A percentile compares a stretch with the other conserved stretches of the same genome.
Evolutionary conservation across 2,797 vertebrate genomes (phyloP).

Genomic region (Megalops cyprinoides): DNA sequence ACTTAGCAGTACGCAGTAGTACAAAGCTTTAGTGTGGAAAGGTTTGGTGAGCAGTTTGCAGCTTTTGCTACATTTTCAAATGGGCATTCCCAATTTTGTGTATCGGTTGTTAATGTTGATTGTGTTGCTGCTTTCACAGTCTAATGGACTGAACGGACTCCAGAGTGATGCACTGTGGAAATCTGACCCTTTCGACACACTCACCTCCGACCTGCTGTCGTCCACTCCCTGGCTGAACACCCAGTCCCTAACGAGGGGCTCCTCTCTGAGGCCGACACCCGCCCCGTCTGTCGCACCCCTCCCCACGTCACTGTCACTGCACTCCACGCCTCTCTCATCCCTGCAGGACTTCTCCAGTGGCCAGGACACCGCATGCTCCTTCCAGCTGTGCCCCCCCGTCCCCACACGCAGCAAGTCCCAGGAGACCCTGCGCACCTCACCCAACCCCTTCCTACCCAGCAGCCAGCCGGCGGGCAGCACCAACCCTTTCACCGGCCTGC

Average conservation of each 20-base stretch:
- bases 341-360: constrained; percentile 55
- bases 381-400: constrained; percentile 71
- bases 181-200: constrained; percentile 79
- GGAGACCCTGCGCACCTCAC: constrained; percentile 72
- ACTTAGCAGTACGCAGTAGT: no score
- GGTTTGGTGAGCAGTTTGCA: no score
- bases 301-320: constrained; percentile 65
- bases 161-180: constrained; percentile 79
- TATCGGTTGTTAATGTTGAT: not conserved
- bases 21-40: no score
- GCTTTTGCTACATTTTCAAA: no score
- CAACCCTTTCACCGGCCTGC: constrained; percentile 78
- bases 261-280: constrained; percentile 54
- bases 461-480: constrained; percentile 62
- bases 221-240: constrained; percentile 71
- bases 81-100: no score
- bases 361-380: constrained; percentile 62
- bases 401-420: constrained; percentile 78
- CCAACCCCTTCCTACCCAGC: constrained; percentile 69
- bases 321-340: constrained; percentile 67
- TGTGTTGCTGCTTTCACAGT: constrained; percentile 54
- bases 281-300: constrained; percentile 62
- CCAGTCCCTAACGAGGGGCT: constrained; percentile 73
- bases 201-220: constrained; percentile 78
- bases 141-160: constrained; percentile 73